phyloP scores from a whole-genome alignment of 2,113 vertebrate species.

The Bubalus kerabau region DNA sequence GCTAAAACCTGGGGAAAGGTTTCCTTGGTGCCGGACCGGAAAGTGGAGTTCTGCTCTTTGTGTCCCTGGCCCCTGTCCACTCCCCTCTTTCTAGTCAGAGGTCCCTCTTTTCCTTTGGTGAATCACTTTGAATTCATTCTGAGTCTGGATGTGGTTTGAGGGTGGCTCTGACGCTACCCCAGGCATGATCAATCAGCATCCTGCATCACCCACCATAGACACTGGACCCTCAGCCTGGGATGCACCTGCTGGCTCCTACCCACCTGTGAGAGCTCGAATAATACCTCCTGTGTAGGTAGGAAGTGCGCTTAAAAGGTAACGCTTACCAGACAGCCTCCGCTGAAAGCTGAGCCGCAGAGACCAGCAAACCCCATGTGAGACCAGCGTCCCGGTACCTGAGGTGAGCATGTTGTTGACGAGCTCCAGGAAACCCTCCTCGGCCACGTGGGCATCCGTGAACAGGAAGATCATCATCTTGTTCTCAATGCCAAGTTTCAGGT shows the following conservation, averaged over 20 bases:
- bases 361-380: too few relatives aligned
- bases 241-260: not conserved
- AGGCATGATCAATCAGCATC: not conserved
- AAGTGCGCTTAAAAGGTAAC: not conserved
- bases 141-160: not conserved
- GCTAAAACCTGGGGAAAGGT: not conserved
- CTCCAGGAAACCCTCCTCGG: constrained; percentile 95
- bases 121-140: not conserved
- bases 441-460: constrained; percentile 93
- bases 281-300: not conserved
- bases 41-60: not conserved
- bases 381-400: constrained; percentile 82
- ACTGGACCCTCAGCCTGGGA: too few relatives aligned
- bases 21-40: not conserved
- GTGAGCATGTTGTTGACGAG: constrained; percentile 99
- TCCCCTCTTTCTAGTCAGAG: not conserved
- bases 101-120: not conserved
- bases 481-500: constrained; percentile 90
- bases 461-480: constrained; percentile 91
- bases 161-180: not conserved
- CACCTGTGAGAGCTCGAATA: not conserved
- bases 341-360: not conserved
- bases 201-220: rapidly evolving
- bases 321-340: rapidly evolving
- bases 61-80: not conserved